These are phyloP conservation scores for Xenopus borealis DNA, from an alignment of 2,113 vertebrate genomes.

Conservation along the genomic window DNA sequence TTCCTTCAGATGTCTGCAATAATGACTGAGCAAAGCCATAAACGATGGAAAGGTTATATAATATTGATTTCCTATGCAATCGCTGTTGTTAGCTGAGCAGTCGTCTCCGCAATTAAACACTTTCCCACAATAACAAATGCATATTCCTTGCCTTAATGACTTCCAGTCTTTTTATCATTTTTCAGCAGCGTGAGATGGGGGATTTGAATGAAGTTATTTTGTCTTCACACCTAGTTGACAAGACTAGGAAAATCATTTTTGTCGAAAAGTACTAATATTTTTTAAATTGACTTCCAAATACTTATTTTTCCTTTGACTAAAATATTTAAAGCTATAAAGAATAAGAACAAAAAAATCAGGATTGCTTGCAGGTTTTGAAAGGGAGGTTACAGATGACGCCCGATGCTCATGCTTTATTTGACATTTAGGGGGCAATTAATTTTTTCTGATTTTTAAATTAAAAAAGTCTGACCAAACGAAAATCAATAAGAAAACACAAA, in stretches of 20 bases:
- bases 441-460: no score
- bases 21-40: slow-evolving; percentile 58
- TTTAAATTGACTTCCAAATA: no score
- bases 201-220: slow-evolving; percentile 41
- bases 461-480: no score
- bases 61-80: slow-evolving; percentile 57
- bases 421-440: no score
- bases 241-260: neutral
- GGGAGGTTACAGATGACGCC: no score
- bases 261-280: no score
- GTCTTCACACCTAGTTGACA: slow-evolving; percentile 47
- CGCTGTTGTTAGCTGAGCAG: slow-evolving; percentile 43
- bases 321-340: slow-evolving; percentile 8
- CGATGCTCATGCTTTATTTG: no score
- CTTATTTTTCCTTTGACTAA: slow-evolving; percentile 24
- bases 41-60: slow-evolving; percentile 52
- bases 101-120: slow-evolving; percentile 51
- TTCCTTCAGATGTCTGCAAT: slow-evolving; percentile 57
- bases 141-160: slow-evolving; percentile 39
- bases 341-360: no score
- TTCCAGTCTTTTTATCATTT: slow-evolving; percentile 26
- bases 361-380: no score
- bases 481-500: no score
- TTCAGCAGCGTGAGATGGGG: slow-evolving; percentile 41
- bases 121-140: slow-evolving; percentile 49